Conservation (phyloP, 2,888 invertebrate genomes). For the Sarcophaga carnaria region DNA sequence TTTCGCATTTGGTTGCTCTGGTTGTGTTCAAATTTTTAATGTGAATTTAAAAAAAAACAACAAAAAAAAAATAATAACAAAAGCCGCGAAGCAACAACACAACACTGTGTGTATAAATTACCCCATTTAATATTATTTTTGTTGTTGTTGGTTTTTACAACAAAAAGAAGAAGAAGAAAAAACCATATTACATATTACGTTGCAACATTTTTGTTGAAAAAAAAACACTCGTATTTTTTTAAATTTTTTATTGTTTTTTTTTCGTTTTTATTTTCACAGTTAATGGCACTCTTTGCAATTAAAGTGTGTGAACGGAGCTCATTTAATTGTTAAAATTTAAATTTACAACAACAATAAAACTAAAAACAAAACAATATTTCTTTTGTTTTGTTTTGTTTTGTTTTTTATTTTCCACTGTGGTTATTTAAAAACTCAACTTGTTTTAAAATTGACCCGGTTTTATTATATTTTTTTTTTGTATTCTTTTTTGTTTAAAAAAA, state of each 20-base stretch:
- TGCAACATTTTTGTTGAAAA: neutral
- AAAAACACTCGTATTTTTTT: no score
- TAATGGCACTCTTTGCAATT: slow-evolving; percentile 37
- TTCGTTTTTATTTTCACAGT: slow-evolving; percentile 16
- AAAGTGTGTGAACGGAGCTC: slow-evolving; percentile 57
- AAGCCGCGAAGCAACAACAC: neutral
- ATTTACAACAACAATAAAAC: slow-evolving; percentile 8
- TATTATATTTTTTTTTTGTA: slow-evolving; percentile 21
- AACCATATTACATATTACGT: slow-evolving; percentile 1
- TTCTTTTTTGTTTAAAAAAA: neutral
- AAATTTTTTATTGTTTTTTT: no score
- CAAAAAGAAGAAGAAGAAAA: no score
- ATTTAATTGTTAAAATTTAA: slow-evolving; percentile 38
- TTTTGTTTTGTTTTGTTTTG: neutral
- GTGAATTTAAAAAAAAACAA: neutral
- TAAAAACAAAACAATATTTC: neutral
- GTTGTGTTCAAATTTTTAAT: neutral
- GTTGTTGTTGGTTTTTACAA: no score
- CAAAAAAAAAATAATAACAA: neutral
- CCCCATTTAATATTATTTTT: slow-evolving; percentile 22
- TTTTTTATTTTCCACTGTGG: no score
- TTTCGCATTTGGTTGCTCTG: neutral
- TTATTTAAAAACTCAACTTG: slow-evolving; percentile 20
- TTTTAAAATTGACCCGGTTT: slow-evolving; percentile 43
- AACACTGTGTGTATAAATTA: neutral